Evolutionary conservation across 2,113 vertebrate genomes (phyloP).

Genomic region (Dromas ardeola): DNA sequence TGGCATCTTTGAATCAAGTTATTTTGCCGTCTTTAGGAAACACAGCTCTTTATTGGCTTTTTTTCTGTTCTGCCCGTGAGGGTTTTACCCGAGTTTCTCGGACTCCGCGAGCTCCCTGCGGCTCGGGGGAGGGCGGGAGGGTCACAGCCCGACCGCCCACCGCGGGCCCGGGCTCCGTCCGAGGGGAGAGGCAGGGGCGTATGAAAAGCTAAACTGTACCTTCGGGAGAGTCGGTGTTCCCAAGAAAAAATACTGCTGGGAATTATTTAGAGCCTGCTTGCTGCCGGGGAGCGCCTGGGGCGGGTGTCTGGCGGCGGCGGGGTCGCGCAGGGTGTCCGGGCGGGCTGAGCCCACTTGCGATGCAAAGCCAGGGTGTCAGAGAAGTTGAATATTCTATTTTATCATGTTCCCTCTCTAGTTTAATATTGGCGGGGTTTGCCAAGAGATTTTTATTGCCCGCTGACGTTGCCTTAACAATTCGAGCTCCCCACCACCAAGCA

Average conservation of each 20-base stretch:
- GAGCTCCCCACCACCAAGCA: background rate
- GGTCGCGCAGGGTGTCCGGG: background rate
- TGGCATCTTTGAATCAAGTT: background rate
- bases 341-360: background rate
- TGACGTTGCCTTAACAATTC: background rate
- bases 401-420: background rate
- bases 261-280: background rate
- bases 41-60: background rate
- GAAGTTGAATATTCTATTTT: background rate
- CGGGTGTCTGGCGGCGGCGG: background rate
- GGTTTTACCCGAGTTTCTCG: background rate
- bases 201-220: background rate
- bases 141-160: no score
- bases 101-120: background rate
- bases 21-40: background rate
- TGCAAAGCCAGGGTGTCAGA: background rate
- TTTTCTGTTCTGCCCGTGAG: background rate
- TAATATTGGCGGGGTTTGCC: background rate
- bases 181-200: background rate
- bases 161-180: background rate
- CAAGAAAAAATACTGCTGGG: background rate
- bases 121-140: fast-evolving
- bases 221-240: background rate
- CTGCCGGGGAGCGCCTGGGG: background rate
- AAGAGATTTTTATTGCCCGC: background rate